Conservation (phyloP, 2,888 invertebrate species). For the Herminia tarsipennalis region DNA sequence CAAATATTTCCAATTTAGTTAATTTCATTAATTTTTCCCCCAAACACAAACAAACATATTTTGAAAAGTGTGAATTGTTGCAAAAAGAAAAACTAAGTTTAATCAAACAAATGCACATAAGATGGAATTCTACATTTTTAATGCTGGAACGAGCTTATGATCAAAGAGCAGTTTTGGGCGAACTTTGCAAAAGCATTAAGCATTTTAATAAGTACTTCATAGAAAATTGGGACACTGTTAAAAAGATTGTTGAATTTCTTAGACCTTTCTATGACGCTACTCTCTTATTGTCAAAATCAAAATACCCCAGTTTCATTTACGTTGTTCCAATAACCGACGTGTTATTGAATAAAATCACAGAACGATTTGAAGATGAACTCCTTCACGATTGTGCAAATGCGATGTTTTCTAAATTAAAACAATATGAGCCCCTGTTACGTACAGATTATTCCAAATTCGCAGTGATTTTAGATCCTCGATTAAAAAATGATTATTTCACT, state of each 20-base stretch:
- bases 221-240: too few species aligned
- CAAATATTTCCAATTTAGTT: not conserved
- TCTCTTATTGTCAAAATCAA: not conserved
- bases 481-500: not conserved
- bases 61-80: too few species aligned
- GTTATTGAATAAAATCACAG: not conserved
- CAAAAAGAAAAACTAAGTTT: too few species aligned
- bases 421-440: not conserved
- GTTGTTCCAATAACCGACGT: not conserved
- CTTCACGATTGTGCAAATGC: constrained; percentile 21
- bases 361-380: not conserved
- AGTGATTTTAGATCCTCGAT: not conserved
- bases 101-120: too few species aligned
- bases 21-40: not conserved
- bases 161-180: too few species aligned
- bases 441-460: not conserved
- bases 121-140: too few species aligned
- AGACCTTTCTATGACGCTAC: not conserved
- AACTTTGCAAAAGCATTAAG: too few species aligned
- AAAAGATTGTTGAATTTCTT: too few species aligned
- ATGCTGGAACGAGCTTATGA: too few species aligned
- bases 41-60: not conserved
- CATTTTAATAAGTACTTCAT: too few species aligned
- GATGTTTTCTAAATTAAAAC: constrained; percentile 5
- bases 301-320: not conserved